Base-by-base conservation (phyloP, 2,888 invertebrate species). In the Drosophila austrosaltans region DNA sequence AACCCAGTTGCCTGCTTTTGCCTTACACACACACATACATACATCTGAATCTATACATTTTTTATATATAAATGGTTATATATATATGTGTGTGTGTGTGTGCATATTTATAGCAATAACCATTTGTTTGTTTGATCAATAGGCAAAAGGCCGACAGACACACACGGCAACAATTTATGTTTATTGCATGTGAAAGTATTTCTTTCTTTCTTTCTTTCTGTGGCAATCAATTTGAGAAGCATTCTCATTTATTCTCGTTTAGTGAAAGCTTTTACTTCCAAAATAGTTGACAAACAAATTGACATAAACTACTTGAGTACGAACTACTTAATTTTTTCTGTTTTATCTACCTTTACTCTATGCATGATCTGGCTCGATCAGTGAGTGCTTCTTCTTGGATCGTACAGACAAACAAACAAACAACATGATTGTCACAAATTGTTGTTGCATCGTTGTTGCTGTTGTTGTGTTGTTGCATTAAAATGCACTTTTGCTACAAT, bases 401-500 rank as follows among this genome's bases (percentile, higher is more conserved):
- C 36, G 36, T 36, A 30, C 30, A 30, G 4, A 22, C n/a, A 10
- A 53, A 68, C 75, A 76, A 62, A 78, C 72, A 78, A 69, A 70
- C 68, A 77, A 70, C 69, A 67, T 86, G 87, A 83, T 87, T 83
- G 87, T 84, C 84, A 77, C 84, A 86, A 84, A 86, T 83, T 86
- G 87, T 80, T 66, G 76, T 80, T 66, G 76, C 77, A 73, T 71
- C 73, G 60, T 79, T 42, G 72, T 62, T 36, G 10, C 2, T 59
- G 53, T 62, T 70, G 66, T 64, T 71, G 64, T 54, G 44, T 53
- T 42, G 63, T 69, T 61, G 70, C 70, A 72, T 71, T 72, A 59
- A 61, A 65, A 53, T 78, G 75, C 72, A 77, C 74, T 86, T 76
- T 77, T 79, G 86, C 71, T 77, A 81, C 69, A 83, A 77, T 82